These are phyloP conservation scores for Diarsia brunnea DNA, from an alignment of 2,888 invertebrate species.

Conservation along the genomic window DNA sequence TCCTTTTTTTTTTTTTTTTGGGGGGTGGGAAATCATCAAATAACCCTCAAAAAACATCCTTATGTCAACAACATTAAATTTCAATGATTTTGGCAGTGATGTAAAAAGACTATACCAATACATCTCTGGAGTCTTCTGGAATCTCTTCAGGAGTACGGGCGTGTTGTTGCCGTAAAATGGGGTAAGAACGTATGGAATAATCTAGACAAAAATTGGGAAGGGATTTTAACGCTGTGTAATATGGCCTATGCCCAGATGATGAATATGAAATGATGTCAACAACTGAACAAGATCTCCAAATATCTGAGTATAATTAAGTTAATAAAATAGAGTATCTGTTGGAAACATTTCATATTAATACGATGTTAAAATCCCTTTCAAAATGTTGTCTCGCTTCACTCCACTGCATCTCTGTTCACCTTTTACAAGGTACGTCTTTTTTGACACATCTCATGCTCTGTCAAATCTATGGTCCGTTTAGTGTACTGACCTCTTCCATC, in stretches of 20 bases:
- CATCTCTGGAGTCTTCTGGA: neutral
- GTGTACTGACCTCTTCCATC: conserved; percentile 85
- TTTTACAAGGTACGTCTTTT: neutral
- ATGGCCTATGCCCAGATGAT: no score
- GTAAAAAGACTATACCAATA: neutral
- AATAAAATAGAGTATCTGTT: no score
- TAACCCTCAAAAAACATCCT: neutral
- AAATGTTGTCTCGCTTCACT: neutral
- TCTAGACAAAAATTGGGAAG: neutral
- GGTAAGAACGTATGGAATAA: neutral
- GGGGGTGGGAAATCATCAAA: no score
- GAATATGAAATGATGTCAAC: no score
- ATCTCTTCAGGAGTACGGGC: no score
- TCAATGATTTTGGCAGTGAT: neutral
- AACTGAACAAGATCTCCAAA: no score
- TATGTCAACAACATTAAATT: neutral
- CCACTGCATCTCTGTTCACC: neutral
- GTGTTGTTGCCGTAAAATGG: neutral
- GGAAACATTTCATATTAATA: no score
- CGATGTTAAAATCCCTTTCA: neutral
- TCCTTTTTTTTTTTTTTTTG: no score
- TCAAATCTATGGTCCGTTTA: conserved; percentile 4
- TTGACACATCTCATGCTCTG: neutral
- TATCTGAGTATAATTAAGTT: no score
- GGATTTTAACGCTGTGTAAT: neutral